phyloP scores from a whole-genome alignment of 1,140 invertebrate species.

The Mizuhopecten yessoensis region DNA sequence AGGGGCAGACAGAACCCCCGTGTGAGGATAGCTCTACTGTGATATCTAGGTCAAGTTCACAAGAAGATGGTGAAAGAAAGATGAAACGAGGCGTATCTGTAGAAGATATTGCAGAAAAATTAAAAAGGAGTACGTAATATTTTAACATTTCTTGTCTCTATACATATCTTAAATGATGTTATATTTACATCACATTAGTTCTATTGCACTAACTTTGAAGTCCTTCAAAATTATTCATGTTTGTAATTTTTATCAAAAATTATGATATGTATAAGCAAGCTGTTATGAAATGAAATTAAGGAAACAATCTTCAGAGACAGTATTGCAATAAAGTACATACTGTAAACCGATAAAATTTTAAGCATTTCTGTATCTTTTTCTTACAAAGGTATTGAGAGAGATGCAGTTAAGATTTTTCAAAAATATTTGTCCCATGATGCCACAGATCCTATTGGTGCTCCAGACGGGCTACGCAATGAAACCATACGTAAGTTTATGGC shows the following conservation, averaged over 20 bases:
- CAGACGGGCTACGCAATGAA: slow-evolving; percentile 81
- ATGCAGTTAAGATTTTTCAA: slow-evolving; percentile 85
- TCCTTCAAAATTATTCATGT: no score
- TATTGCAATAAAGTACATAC: no score
- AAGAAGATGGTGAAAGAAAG: slow-evolving; percentile 19
- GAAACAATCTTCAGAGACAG: no score
- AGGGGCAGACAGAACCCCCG: neutral
- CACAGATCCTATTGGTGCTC: slow-evolving; percentile 82
- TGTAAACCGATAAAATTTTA: no score
- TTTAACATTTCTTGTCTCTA: no score
- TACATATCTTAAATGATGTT: no score
- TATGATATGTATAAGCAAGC: no score
- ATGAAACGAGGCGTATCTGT: neutral
- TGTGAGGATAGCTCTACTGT: neutral
- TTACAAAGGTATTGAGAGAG: slow-evolving; percentile 80
- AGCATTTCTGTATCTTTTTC: no score
- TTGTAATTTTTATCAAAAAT: no score
- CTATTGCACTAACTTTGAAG: no score
- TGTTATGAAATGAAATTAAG: no score
- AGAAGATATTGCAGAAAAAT: slow-evolving; percentile 64
- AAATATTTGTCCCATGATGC: slow-evolving; percentile 85
- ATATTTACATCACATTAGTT: no score
- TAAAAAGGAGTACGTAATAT: slow-evolving; percentile 69
- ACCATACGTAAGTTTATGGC: slow-evolving; percentile 82
- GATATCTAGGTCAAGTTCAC: slow-evolving; percentile 46